Base-by-base conservation (phyloP, 2,888 invertebrate genomes). In the Eumacrocentrus americanus region DNA sequence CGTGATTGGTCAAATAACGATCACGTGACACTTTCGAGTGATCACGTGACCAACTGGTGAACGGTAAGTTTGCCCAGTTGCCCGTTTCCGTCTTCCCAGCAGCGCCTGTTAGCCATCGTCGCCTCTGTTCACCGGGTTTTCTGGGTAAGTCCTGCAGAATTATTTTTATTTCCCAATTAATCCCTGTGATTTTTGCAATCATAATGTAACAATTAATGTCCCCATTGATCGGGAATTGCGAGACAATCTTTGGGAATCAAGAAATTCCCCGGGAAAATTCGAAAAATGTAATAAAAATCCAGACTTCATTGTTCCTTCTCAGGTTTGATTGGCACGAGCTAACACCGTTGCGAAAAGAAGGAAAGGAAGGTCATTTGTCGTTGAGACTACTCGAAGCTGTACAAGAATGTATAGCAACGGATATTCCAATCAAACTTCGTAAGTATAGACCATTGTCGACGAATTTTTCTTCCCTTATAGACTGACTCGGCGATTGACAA, bases 41-140 rank as follows among this genome's bases (percentile, higher is more conserved):
- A 58, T 67, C 63, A 64, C 63, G 63, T 67, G 65, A 66, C 25
- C 61, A 65, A 60, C 71, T 67, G 65, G 63, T 20, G 62, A 66
- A 63, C 72, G 74, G 70, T 70, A 72, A 66, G 65, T 29, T 72
- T 69, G 61, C 67, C 71, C 70, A 72, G 74, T 72, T 65, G 71
- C 70, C 64, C 69, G 75, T 71, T 79, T 79, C 80, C 80, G 77
- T 77, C 78, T 76, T 73, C 70, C 67, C 72, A 73, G 72, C 72
- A 73, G 72, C 72, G 72, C 73, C 72, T 75, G 78, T 76, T 77
- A 74, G 79, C 79, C 77, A 79, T 79, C 77, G 73, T 64, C 72
- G 72, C 72, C 72, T 75, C 74, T 73, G 78, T 77, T 74, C 72
- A 72, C 78, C 78, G 77, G 79, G 77, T 77, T 71, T 70, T 66